phyloP scores from a whole-genome alignment of 2,113 vertebrate species.

The Siniperca chuatsi region DNA sequence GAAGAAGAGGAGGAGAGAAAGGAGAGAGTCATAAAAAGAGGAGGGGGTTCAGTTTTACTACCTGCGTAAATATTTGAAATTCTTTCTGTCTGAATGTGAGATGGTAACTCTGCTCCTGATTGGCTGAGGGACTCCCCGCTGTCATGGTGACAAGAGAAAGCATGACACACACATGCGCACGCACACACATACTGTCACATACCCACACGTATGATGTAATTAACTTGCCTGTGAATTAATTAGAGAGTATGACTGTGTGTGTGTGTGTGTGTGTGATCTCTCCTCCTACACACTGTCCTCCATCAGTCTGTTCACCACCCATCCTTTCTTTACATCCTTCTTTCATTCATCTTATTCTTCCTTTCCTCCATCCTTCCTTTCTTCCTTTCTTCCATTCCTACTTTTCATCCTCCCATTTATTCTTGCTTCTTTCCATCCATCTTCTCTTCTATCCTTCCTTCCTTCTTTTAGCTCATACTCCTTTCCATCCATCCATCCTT shows the following conservation, averaged over 20 bases:
- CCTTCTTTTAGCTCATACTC: too few species aligned
- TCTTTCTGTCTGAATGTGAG: conserved; percentile 27
- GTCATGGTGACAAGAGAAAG: conserved; percentile 55
- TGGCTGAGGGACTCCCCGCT: conserved; percentile 47
- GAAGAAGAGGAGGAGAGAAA: not conserved
- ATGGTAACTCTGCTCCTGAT: conserved; percentile 12
- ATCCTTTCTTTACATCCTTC: not conserved
- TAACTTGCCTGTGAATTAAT: not conserved
- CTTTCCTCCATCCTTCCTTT: too few species aligned
- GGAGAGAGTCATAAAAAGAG: not conserved
- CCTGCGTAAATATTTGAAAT: conserved; percentile 62
- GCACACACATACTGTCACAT: not conserved
- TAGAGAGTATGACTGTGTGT: not conserved
- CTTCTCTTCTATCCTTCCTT: too few species aligned
- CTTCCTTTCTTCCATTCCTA: not conserved
- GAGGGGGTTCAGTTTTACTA: conserved; percentile 21
- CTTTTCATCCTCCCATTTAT: too few species aligned
- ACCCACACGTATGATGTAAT: conserved; percentile 7
- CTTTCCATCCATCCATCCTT: not conserved
- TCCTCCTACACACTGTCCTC: conserved; percentile 30
- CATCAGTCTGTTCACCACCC: not conserved
- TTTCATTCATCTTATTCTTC: not conserved
- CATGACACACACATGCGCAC: not conserved
- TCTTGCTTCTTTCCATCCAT: not conserved
- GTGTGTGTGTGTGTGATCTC: conserved; percentile 1